Percentiles rank a stretch among this genome's conserved stretches.
These are phyloP conservation scores for Dasyornis broadbenti DNA, from an alignment of 2,113 vertebrate species.

Conservation along the genomic window DNA sequence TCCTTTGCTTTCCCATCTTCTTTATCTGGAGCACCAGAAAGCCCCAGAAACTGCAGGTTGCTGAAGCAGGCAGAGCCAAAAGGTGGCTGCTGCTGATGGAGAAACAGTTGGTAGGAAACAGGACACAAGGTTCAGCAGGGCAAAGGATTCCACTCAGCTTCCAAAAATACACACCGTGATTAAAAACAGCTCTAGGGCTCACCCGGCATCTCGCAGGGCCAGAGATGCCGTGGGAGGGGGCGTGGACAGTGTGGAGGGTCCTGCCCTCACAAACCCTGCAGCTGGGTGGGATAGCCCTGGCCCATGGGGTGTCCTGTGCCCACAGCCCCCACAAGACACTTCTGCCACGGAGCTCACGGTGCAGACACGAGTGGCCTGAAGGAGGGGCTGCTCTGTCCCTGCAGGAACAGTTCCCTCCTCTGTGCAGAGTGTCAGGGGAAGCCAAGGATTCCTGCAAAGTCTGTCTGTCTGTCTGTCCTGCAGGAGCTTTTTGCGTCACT, in stretches of 20 bases:
- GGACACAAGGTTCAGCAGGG: background rate
- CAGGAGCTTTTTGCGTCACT: background rate
- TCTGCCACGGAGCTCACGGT: background rate
- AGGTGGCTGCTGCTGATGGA: background rate
- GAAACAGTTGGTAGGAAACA: background rate
- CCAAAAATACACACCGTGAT: slow-evolving; percentile 1
- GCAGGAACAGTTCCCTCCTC: background rate
- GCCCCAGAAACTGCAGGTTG: background rate
- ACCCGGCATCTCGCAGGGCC: background rate
- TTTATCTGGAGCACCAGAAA: background rate
- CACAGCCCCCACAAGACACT: background rate
- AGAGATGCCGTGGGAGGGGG: background rate
- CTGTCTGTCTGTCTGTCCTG: slow-evolving; percentile 2
- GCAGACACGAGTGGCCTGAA: background rate
- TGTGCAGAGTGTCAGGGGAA: background rate
- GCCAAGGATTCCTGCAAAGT: background rate
- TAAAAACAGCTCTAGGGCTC: background rate
- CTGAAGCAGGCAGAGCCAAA: background rate
- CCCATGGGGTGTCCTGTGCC: background rate
- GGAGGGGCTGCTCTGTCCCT: background rate
- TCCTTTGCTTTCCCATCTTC: background rate
- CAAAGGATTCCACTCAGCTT: background rate
- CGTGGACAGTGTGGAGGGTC: accelerated
- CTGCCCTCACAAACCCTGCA: background rate
- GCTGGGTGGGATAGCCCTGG: background rate